Evolutionary conservation across 2,113 vertebrate genomes (phyloP), one percentile per base, ranked within the genome.

Genomic region (Mormyrus iriodes): DNA sequence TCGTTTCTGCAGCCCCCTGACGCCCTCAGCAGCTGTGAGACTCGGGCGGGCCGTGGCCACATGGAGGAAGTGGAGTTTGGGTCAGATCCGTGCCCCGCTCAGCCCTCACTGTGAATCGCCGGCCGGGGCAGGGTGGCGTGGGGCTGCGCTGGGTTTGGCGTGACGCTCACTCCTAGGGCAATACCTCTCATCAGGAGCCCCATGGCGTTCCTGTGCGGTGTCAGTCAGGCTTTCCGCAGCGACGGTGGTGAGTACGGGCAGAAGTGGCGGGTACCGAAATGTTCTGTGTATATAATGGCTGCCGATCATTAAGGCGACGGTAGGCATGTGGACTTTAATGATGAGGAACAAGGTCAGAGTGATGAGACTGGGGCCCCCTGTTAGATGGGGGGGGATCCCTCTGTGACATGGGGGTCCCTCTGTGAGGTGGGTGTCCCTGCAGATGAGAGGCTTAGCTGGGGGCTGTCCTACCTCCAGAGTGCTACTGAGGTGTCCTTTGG

Each of bases 141-240:
- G 31, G 31, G 8, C 17, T 4, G 53, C 48, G 44, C 52, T 31
- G 73, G 46, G 82, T 27, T 17, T 19, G 46, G 24, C 24, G 86
- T 35, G 21, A 58, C 51, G 31, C 15, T 31, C 27, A 15, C 17
- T 24, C 13, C 48, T 19, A 5, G 58, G 58, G 44, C 6, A 19
- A 9, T 44, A 19, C n/a, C 21, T 12, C 51, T 12, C 27, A 1
- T 27, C 49, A 17, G n/a, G 48, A 51, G 24, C 24, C 48, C 42
- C 42, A 92, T 93, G 92, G 90, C 88, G 4, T 92, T 92, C 86
- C 89, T 92, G 39, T 92, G 90, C 49, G 90, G 89, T 15, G 88
- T 87, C 76, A 92, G 83, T 89, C 87, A 82, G 42, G 91, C 87
- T 53, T 91, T 92, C 52, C 90, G 31, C 69, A 87, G 86, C 76